Evolutionary conservation across 2,113 vertebrate genomes (phyloP).

Genomic region (Alaudala cheleensis): DNA sequence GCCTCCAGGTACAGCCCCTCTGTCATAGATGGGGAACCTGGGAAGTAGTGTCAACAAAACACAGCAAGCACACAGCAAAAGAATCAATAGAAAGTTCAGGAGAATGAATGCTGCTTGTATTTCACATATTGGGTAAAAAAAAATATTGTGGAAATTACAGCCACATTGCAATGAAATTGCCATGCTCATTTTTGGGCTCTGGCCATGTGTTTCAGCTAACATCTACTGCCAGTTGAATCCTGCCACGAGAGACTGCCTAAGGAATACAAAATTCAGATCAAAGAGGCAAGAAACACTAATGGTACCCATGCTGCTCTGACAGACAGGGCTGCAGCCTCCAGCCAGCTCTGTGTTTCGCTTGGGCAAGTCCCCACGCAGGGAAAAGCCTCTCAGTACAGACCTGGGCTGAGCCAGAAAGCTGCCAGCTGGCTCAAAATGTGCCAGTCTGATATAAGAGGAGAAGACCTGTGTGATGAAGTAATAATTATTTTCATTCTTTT

Average conservation of each 20-base stretch:
- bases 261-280: neutral
- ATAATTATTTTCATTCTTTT: neutral
- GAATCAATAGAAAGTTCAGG: neutral
- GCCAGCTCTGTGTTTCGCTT: neutral
- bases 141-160: neutral
- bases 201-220: neutral
- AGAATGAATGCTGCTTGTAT: neutral
- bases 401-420: neutral
- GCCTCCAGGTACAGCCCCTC: neutral
- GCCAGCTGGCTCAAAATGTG: neutral
- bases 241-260: neutral
- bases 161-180: neutral
- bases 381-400: neutral
- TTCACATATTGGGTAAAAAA: neutral
- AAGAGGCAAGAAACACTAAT: neutral
- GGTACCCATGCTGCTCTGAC: neutral
- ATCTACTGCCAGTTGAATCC: neutral
- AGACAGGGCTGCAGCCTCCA: neutral
- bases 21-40: neutral
- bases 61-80: neutral
- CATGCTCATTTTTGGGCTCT: neutral
- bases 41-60: neutral
- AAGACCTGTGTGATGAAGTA: neutral
- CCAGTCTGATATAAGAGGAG: neutral
- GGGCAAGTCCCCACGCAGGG: neutral